These are phyloP conservation scores for Phyllotreta cruciferae DNA, from an alignment of 2,888 invertebrate species.

Conservation along the genomic window DNA sequence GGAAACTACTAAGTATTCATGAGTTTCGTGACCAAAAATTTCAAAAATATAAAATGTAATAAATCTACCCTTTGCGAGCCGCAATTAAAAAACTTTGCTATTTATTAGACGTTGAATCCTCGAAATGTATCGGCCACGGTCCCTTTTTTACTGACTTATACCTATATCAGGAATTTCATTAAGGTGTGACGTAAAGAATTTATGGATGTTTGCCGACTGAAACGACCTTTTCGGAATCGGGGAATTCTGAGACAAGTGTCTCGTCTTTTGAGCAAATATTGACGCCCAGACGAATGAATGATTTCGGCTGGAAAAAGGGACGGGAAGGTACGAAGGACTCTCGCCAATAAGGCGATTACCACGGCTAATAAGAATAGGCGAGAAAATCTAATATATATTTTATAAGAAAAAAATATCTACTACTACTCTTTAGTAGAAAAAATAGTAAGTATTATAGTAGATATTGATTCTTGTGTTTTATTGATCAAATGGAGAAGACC, in stretches of 20 bases:
- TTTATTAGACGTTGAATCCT: constrained; percentile 5
- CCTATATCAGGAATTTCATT: constrained; percentile 31
- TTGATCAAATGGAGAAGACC: no score
- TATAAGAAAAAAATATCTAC: no score
- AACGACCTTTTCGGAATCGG: constrained; percentile 22
- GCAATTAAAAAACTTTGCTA: constrained; percentile 4
- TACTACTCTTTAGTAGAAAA: no score
- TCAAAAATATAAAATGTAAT: no score
- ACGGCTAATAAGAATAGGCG: background rate
- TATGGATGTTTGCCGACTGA: constrained; percentile 32
- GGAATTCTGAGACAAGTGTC: constrained; percentile 38
- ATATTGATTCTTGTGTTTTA: no score
- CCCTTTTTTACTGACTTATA: constrained; percentile 24
- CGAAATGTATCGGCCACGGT: constrained; percentile 15
- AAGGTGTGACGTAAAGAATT: constrained; percentile 38
- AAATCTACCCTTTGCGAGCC: no score
- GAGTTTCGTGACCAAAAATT: no score
- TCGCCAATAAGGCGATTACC: constrained; percentile 3
- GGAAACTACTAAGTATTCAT: background rate
- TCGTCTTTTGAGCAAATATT: constrained; percentile 44
- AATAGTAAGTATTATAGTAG: no score
- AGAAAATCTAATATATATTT: background rate
- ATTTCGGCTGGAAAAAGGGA: constrained; percentile 8
- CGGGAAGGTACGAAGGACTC: background rate
- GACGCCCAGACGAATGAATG: constrained; percentile 34